A percentile compares a stretch with the other conserved stretches of the same genome.
These are phyloP conservation scores for Hyla sarda DNA, from an alignment of 2,113 vertebrate species.

Conservation along the genomic window DNA sequence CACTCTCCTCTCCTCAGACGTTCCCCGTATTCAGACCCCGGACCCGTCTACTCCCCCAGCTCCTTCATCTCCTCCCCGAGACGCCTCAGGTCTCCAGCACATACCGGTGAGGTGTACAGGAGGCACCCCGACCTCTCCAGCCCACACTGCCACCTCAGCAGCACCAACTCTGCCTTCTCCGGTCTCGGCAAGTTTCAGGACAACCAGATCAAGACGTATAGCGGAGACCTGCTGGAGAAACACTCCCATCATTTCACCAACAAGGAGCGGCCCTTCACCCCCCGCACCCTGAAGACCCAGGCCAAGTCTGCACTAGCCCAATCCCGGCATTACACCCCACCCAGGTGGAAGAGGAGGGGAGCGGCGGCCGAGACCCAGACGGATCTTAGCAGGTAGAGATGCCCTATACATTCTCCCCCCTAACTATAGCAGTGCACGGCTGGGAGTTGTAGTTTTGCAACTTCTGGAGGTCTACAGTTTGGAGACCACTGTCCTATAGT, in stretches of 20 bases:
- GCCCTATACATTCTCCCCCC: no score
- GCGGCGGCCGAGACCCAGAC: constrained; percentile 69
- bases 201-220: constrained; percentile 71
- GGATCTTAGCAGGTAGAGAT: no score
- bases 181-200: no score
- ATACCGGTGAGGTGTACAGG: neutral
- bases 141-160: no score
- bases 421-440: no score
- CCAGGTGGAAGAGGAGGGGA: constrained; percentile 70
- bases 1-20: neutral
- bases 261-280: constrained; percentile 82
- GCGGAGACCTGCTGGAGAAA: constrained; percentile 86
- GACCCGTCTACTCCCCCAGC: neutral
- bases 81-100: neutral
- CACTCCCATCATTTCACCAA: constrained; percentile 84
- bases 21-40: constrained; percentile 28
- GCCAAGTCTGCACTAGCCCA: constrained; percentile 82
- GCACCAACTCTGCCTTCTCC: no score
- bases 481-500: no score
- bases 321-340: constrained; percentile 88
- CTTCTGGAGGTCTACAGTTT: no score
- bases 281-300: constrained; percentile 86
- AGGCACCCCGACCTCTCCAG: neutral
- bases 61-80: constrained; percentile 13
- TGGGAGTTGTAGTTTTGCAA: no score